Conservation (phyloP, 2,888 invertebrate species). For the Galerucella calmariensis region DNA sequence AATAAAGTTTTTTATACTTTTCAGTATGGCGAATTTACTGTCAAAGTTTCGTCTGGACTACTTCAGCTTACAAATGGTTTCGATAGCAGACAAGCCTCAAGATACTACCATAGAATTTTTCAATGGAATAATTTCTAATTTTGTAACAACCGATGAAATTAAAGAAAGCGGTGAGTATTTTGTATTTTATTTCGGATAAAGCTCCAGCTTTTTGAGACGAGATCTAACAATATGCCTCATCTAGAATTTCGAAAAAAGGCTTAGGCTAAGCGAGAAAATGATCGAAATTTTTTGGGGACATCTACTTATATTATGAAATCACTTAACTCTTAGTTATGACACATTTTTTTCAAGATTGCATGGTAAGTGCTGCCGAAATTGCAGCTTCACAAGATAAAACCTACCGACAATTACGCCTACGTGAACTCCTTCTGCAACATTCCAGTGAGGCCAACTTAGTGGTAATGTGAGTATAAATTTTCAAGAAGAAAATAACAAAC, state of each 20-base stretch:
- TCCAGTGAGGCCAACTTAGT: constrained; percentile 88
- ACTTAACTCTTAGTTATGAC: not conserved
- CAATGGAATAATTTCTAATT: constrained; percentile 76
- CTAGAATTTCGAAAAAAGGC: too few species aligned
- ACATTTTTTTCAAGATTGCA: constrained; percentile 67
- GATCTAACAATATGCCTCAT: too few species aligned
- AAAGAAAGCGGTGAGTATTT: constrained; percentile 54
- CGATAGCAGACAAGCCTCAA: constrained; percentile 85
- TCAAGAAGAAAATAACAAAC: not conserved
- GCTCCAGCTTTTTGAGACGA: too few species aligned
- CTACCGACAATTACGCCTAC: constrained; percentile 87
- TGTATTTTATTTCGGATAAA: not conserved
- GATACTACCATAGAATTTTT: constrained; percentile 79
- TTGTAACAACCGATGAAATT: constrained; percentile 65
- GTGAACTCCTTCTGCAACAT: constrained; percentile 89
- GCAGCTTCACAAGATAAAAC: constrained; percentile 85
- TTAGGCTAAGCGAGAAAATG: too few species aligned
- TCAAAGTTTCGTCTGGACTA: constrained; percentile 95
- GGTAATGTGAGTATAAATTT: constrained; percentile 81
- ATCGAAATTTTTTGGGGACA: too few species aligned
- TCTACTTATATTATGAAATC: too few species aligned
- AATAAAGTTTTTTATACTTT: constrained; percentile 51
- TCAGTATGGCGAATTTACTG: constrained; percentile 91
- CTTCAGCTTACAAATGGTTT: constrained; percentile 91
- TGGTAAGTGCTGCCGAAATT: constrained; percentile 79